Evolutionary conservation across 2,797 vertebrate genomes (phyloP).

Genomic region (Melopsittacus undulatus): DNA sequence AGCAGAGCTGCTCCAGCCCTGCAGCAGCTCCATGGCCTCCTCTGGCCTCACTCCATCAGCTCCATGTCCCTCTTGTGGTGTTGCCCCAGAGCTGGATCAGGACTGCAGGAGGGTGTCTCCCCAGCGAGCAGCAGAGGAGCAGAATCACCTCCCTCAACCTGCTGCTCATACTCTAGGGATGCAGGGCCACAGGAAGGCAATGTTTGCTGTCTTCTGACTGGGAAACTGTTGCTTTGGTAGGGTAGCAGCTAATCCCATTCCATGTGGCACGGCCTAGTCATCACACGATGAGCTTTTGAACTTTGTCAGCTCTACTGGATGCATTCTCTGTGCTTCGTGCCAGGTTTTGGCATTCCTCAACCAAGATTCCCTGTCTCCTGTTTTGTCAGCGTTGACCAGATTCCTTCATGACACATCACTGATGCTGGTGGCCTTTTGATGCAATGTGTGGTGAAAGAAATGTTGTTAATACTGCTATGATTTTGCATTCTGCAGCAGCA

Average conservation of each 20-base stretch:
- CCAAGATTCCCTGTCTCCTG: not conserved
- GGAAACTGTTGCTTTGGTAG: not conserved
- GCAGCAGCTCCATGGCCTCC: not conserved
- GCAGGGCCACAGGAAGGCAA: not conserved
- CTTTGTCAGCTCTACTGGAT: not conserved
- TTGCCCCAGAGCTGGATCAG: not conserved
- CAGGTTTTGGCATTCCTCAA: not conserved
- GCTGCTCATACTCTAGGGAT: not conserved
- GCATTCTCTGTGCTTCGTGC: not conserved
- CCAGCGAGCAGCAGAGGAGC: not conserved
- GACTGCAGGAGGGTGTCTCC: not conserved
- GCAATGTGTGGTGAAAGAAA: not conserved
- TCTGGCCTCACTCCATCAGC: not conserved
- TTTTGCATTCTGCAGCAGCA: not conserved
- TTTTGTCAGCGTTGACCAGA: not conserved
- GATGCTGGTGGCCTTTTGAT: not conserved
- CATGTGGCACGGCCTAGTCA: not conserved
- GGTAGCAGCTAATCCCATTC: slow-evolving; percentile 18
- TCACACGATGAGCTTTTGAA: not conserved
- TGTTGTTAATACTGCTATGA: not conserved
- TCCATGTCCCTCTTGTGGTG: not conserved
- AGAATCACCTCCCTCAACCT: not conserved
- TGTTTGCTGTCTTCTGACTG: not conserved
- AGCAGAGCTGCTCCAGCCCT: not conserved
- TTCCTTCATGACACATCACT: not conserved